These are phyloP conservation scores for Aythya fuligula DNA, from an alignment of 2,797 vertebrate genomes.

Conservation along the genomic window DNA sequence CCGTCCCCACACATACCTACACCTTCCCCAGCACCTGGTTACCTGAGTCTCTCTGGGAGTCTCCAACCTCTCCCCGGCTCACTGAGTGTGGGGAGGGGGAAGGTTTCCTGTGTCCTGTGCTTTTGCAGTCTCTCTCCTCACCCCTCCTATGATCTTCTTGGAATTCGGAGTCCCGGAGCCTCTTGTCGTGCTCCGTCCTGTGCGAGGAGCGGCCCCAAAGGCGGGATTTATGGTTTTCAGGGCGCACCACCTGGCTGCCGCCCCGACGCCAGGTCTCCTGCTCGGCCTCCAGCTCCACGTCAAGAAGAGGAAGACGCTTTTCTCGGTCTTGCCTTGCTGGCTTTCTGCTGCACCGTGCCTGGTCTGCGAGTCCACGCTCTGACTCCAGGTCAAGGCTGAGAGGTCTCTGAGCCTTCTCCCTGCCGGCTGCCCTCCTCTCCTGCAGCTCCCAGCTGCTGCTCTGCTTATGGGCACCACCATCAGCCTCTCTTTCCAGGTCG, in stretches of 20 bases:
- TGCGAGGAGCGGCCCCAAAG: background rate
- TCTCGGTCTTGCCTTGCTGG: constrained; percentile 77
- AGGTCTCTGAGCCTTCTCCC: background rate
- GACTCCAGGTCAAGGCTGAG: constrained; percentile 7
- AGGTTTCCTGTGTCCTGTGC: constrained; percentile 29
- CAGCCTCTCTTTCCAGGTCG: background rate
- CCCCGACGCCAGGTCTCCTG: background rate
- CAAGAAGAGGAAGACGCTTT: constrained; percentile 73
- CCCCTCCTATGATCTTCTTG: constrained; percentile 44
- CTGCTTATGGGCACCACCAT: accelerated
- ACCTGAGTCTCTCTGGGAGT: constrained; percentile 70
- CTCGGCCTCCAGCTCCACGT: constrained; percentile 60
- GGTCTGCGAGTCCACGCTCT: background rate
- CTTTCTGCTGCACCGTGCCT: constrained; percentile 29
- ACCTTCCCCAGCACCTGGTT: constrained; percentile 51
- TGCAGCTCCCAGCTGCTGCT: constrained; percentile 26
- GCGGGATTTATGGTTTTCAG: background rate
- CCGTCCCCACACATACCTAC: accelerated
- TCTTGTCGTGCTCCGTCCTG: background rate
- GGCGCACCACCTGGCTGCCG: background rate
- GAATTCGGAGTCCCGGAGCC: background rate
- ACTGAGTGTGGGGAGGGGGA: constrained; percentile 54
- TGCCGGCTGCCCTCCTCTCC: background rate
- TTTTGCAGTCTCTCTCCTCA: constrained; percentile 58
- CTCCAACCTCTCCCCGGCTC: constrained; percentile 5